A percentile compares a stretch with the other conserved stretches of the same genome.
Conservation (phyloP, 2,113 vertebrate species). For the Todiramphus saurophagus region DNA sequence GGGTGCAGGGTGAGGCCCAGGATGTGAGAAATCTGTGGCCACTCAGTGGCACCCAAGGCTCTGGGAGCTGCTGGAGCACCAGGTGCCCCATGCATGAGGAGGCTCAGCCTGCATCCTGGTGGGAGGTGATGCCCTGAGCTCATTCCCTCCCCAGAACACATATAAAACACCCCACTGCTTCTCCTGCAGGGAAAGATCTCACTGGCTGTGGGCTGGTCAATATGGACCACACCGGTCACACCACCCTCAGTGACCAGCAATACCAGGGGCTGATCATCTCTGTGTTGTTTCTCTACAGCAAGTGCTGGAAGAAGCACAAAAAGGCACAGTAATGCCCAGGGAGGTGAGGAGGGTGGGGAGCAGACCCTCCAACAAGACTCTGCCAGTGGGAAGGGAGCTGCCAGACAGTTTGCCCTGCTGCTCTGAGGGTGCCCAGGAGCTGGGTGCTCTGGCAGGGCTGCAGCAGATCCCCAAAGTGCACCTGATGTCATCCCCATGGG, state of each 20-base stretch:
- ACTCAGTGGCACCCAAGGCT: not conserved
- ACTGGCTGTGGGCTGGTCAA: not conserved
- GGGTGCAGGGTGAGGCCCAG: not conserved
- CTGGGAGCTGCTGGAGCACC: not conserved
- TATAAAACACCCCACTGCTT: not conserved
- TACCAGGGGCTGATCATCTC: not conserved
- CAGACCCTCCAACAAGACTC: not conserved
- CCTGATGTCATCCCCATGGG: not conserved
- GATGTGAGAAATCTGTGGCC: not conserved
- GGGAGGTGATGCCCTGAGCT: not conserved
- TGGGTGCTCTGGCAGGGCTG: not conserved
- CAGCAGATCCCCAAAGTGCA: not conserved
- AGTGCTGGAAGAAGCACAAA: not conserved
- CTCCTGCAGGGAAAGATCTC: not conserved
- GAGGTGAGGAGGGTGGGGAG: accelerated
- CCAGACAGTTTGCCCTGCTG: not conserved
- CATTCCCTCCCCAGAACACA: not conserved
- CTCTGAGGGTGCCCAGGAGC: too few relatives aligned
- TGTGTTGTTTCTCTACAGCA: not conserved
- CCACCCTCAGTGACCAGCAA: not conserved
- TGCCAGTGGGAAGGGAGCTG: not conserved
- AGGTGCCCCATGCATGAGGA: not conserved
- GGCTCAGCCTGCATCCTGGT: not conserved
- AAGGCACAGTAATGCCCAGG: not conserved
- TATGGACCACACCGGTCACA: not conserved